Base-by-base conservation (phyloP, 2,113 vertebrate species). In the Myanophis thanlyinensis region DNA sequence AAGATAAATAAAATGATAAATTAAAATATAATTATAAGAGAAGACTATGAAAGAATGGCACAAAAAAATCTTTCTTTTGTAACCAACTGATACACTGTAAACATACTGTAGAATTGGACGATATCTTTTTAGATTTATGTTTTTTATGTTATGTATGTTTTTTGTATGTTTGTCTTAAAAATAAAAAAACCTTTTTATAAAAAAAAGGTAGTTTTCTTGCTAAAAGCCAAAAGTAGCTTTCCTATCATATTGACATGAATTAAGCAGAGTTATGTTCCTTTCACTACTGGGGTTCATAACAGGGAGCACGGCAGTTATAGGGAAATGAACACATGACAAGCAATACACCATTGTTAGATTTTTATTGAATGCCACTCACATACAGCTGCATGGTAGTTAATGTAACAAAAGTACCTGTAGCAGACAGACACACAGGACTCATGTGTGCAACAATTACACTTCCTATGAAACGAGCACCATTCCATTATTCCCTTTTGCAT, bases 341-440 rank as follows among this genome's bases (percentile, higher is more conserved):
- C 90, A 87, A 7, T 1, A 85, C n/a, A 93, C 56, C 1, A 92
- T 30, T n/a, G 9, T 89, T 92, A 93, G 91, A 93, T 62, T 95
- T 98, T 98, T 97, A 98, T 97, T 98, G 96, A 97, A 94, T 96
- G 95, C 93, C 96, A 95, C 95, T 97, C 95, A 96, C 94, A 96
- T 92, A 94, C 87, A 94, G 90, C 51, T 92, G 94, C 94, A 93
- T 94, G 94, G 93, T 27, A 95, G 85, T 47, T n/a, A 94, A 94
- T 96, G 94, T 94, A 46, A 95, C 92, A 96, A 90, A 59, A 93
- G 91, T 67, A 95, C 92, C 52, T 94, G 92, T 92, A 89, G 85
- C 94, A 95, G 91, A 96, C 95, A 96, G 93, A 97, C 93, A 86
- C 44, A 84, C 94, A 94, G 80, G 95, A 96, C 91, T 93, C 30